Base-by-base conservation (phyloP, 2,113 vertebrate species). In the Sinosuthora webbiana region DNA sequence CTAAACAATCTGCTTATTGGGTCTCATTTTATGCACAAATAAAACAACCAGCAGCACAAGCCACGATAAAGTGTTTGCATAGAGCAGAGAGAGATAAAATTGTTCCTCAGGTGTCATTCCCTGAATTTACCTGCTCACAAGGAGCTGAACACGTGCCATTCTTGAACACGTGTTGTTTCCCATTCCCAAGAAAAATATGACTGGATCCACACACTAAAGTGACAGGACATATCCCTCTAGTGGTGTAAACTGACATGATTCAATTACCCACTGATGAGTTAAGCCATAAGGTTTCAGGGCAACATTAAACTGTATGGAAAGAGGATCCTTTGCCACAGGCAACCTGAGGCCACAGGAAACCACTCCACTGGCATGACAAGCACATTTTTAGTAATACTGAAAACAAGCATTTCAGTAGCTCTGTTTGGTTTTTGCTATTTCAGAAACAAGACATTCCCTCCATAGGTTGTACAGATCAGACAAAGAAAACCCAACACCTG, bases 221-320 rank as follows among this genome's bases (percentile, higher is more conserved):
- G 49, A 81, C 28, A 68, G 80, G 76, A 52, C 69, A 10, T 57
- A 94, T 19, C 69, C 94, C 85, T 92, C 87, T 84, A 82, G 93
- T 71, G 83, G 83, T 79, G 50, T 68, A 81, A 87, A 49, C 12
- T 11, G 77, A 81, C 57, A 41, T 68, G 57, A 83, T 57, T 79
- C 70, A 65, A 63, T 86, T 85, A 70, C 59, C 50, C 50, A 62
- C 41, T 4, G 16, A 91, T 30, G 15, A 63, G 19, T n/a, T 47
- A 44, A 59, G n/a, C 27, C 44, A 11, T 8, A 45, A 90, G 88
- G 50, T 65, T 77, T 53, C 83, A 70, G 39, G 31, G 73, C 41
- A 67, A 83, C 39, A 86, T 41, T 74, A 83, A 88, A 86, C 42
- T 31, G 14, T 14, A 30, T 4, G 33, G 86, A 91, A 94, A 94